Evolutionary conservation across 1,140 invertebrate species (phyloP), one percentile per base, ranked within the genome.

Genomic region (Drosophila nasuta): DNA sequence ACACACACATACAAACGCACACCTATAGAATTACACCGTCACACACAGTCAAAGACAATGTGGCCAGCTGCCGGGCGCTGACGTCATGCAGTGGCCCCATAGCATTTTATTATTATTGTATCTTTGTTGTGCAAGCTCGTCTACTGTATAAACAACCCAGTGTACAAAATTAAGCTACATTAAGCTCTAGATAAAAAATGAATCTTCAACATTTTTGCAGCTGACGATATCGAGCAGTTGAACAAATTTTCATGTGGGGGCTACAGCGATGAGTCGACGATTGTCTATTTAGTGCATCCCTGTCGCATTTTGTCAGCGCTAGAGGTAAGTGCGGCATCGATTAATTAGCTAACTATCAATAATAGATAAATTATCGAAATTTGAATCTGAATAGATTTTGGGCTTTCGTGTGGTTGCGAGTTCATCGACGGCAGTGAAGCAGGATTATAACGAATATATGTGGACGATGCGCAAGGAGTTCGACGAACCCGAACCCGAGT

Each of bases 381-480:
- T 64, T 35, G 38, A 66, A 52, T 48, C 57, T 48, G 15, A 8
- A 5, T 81, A 94, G 94, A 96, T 97, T 58, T 94, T 97, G 74
- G 96, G 96, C 48, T 97, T 97, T 93, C 96, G 96, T 93, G 96
- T 97, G 48, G 96, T 97, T 28, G 96, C 96, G 70, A 97, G 96
- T 30, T 97, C 96, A 71, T 97, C 96, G 54, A 96, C 96, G 66
- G 95, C 96, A 70, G 96, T 97, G 33, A 97, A 97, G 93, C 96
- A 97, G 93, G 96, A 97, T 91, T 96, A 97, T 90, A 97, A 97
- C 94, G 96, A 97, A 87, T 97, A 97, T 82, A 97, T 97, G 96
- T 97, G 97, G 97, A 97, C 97, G 93, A 96, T 97, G 96, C 95
- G 96, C 94, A 96, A 96, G 93, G 96, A 97, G 79, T 97, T 97